Evolutionary conservation across 2,888 invertebrate genomes (phyloP).

Genomic region (Drosophila borealis): DNA sequence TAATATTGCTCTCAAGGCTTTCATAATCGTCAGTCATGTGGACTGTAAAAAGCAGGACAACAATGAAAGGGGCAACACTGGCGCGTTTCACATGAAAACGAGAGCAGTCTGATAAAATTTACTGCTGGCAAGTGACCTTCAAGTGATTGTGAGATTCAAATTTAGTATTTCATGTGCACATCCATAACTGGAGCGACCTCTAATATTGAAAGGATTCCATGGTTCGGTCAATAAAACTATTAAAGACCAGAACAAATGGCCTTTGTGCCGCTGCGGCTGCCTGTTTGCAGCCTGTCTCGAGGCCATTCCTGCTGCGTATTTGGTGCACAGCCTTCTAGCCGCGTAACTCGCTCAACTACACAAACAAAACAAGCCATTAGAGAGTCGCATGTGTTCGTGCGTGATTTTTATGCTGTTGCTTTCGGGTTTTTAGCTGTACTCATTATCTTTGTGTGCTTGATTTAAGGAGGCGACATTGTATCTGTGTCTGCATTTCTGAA

Average conservation of each 20-base stretch:
- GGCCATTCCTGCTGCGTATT: conserved; percentile 80
- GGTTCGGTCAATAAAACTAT: conserved; percentile 73
- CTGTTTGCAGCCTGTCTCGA: conserved; percentile 54
- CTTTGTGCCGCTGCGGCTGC: conserved; percentile 56
- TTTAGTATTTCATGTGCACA: conserved; percentile 73
- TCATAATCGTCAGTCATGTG: conserved; percentile 40
- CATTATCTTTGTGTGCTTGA: conserved; percentile 24
- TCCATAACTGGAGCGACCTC: conserved; percentile 61
- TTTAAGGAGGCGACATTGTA: conserved; percentile 11
- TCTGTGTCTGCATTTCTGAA: conserved; percentile 5
- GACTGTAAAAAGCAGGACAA: conserved; percentile 37
- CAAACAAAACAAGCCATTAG: conserved; percentile 36
- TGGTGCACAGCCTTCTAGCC: conserved; percentile 65
- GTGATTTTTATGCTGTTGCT: conserved; percentile 18
- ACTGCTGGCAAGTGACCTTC: conserved; percentile 71
- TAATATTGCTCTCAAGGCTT: conserved; percentile 64
- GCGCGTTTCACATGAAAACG: conserved; percentile 55
- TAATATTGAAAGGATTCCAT: conserved; percentile 57
- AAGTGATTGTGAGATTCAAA: conserved; percentile 56
- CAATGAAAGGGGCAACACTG: conserved; percentile 18
- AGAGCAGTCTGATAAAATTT: conserved; percentile 65
- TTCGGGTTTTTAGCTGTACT: conserved; percentile 9
- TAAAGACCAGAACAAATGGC: conserved; percentile 80
- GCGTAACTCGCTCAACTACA: conserved; percentile 54
- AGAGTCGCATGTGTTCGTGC: conserved; percentile 14